phyloP scores from a whole-genome alignment of 2,113 vertebrate species.

The Dasyornis broadbenti region DNA sequence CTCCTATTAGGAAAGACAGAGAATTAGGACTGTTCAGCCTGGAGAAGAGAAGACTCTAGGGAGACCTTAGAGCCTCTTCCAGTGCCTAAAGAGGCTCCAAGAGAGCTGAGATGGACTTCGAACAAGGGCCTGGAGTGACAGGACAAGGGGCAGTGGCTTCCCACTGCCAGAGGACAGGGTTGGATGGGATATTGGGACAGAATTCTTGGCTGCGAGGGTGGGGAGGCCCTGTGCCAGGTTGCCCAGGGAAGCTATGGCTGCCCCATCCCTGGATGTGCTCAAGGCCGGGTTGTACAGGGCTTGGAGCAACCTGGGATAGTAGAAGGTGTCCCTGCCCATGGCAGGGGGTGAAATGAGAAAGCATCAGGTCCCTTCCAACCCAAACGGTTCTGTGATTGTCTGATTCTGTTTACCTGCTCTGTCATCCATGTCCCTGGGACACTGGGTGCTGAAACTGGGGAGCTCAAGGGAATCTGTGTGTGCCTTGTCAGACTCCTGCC shows the following conservation, averaged over 20 bases:
- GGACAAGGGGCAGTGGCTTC: background rate
- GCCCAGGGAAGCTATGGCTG: background rate
- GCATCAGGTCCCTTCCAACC: background rate
- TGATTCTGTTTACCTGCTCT: background rate
- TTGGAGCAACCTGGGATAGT: rapidly evolving
- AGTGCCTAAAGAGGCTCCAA: background rate
- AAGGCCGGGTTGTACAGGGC: rapidly evolving
- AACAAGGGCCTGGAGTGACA: background rate
- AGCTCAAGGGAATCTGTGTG: background rate
- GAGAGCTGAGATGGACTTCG: background rate
- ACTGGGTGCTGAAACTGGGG: background rate
- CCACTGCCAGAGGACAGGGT: rapidly evolving
- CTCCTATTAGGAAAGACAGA: background rate
- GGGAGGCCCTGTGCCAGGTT: rapidly evolving
- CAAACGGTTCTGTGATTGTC: background rate
- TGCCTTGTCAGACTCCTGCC: background rate
- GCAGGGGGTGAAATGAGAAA: background rate
- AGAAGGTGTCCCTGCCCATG: background rate
- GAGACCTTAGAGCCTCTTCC: background rate
- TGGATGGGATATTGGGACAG: background rate
- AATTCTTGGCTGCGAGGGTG: rapidly evolving
- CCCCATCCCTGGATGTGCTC: background rate
- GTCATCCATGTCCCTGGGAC: rapidly evolving
- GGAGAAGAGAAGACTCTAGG: background rate
- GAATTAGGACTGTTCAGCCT: background rate